Conservation (phyloP, 2,113 vertebrate species). For the Catharus minimus region DNA sequence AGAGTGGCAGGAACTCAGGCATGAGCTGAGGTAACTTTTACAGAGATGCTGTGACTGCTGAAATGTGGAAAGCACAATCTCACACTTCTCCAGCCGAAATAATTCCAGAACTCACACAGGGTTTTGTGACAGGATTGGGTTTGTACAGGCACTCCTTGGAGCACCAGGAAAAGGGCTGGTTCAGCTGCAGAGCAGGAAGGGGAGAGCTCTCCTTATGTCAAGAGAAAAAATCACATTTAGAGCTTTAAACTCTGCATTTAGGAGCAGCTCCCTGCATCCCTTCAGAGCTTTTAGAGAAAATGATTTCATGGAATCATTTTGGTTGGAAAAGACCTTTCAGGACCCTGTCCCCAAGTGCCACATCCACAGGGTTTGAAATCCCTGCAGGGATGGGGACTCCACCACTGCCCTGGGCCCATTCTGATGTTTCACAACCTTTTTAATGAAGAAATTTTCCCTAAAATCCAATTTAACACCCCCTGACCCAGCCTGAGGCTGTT, state of each 20-base stretch:
- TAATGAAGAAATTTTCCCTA: fast-evolving
- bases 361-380: neutral
- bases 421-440: neutral
- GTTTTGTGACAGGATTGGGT: neutral
- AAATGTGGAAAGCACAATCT: fast-evolving
- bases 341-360: neutral
- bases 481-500: neutral
- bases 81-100: neutral
- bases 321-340: neutral
- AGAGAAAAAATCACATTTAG: neutral
- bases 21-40: neutral
- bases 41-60: neutral
- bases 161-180: neutral
- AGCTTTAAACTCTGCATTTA: neutral
- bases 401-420: too few relatives aligned
- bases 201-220: neutral
- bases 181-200: neutral
- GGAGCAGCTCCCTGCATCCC: neutral
- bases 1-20: neutral
- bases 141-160: neutral
- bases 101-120: neutral
- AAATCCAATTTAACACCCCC: fast-evolving
- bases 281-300: neutral
- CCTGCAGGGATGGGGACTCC: neutral
- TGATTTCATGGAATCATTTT: neutral